Percentiles rank a stretch among this genome's conserved stretches.
Evolutionary conservation across 1,140 invertebrate genomes (phyloP).

Genomic region (Bombus ignitus): DNA sequence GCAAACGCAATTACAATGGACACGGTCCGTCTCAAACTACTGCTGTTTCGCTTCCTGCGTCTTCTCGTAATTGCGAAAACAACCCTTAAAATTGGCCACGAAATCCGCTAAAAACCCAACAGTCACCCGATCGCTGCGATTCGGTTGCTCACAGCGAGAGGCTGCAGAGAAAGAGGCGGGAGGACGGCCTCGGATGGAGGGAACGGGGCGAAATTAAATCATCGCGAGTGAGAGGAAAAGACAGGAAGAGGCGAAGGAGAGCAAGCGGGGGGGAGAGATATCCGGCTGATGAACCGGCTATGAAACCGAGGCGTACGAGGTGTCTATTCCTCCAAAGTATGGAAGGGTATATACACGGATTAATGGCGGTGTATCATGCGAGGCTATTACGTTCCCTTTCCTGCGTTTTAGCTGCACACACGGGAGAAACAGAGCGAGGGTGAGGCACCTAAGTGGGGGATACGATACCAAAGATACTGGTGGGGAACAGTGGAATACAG

Average conservation of each 20-base stretch:
- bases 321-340: constrained; percentile 77
- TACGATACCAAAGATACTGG: neutral
- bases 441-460: constrained; percentile 12
- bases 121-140: neutral
- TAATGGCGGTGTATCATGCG: constrained; percentile 76
- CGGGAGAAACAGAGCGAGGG: constrained; percentile 46
- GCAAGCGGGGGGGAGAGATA: constrained; percentile 62
- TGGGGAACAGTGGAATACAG: neutral
- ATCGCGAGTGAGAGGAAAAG: constrained; percentile 64
- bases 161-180: neutral
- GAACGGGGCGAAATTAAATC: constrained; percentile 66
- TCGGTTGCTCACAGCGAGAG: neutral
- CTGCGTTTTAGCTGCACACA: constrained; percentile 66
- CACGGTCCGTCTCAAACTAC: too few species aligned
- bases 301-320: constrained; percentile 76
- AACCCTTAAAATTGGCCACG: neutral
- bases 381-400: constrained; percentile 76
- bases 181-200: neutral
- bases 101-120: neutral
- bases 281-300: constrained; percentile 75
- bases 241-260: constrained; percentile 52
- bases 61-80: neutral
- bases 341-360: constrained; percentile 72
- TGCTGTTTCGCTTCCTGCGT: too few species aligned
- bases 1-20: too few species aligned